Evolutionary conservation across 2,113 vertebrate species (phyloP), one percentile per base, ranked within the genome.

Genomic region (Grallaria varia): DNA sequence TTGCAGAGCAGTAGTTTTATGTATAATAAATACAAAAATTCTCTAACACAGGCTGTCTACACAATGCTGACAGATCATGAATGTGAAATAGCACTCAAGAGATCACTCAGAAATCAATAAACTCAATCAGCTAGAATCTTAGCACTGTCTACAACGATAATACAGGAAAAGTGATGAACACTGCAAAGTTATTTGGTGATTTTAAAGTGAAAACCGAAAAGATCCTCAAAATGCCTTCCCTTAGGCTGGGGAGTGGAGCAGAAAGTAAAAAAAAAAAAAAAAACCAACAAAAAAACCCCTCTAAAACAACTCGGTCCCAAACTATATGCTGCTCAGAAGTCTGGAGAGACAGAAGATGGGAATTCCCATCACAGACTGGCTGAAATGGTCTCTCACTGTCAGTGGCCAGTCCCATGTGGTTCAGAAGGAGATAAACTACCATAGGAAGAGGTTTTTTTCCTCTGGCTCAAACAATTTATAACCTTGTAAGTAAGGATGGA

Each of bases 81-180:
- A 85, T 80, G 84, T 80, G 77, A 90, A 96, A 79, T 58, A 84
- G 85, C 74, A 52, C 85, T 92, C 77, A 12, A 30, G 94, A 95
- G 91, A 97, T 91, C 91, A 78, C 94, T 84, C 66, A 74, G 82
- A 58, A 96, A 97, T 97, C 96, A 77, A 97, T 96, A 77, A 93
- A 83, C 83, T 89, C 93, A 50, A 96, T 96, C 96, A 95, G 82
- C 69, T 52, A 56, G 73, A 84, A 93, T 90, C 71, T 80, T 44
- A 81, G 71, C 69, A n/a, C 87, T 69, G 58, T 15, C 91, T 66
- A n/a, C 60, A 71, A 27, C 5, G 30, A 39, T 27, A 64, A 84
- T 21, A 42, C n/a, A 55, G 62, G 62, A n/a, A 85, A 90, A 82
- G 50, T 4, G 67, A 84, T 47, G 55, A 80, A 75, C 64, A 42